Evolutionary conservation across 2,888 invertebrate genomes (phyloP).

Genomic region (Hirtodrosophila alboralis): DNA sequence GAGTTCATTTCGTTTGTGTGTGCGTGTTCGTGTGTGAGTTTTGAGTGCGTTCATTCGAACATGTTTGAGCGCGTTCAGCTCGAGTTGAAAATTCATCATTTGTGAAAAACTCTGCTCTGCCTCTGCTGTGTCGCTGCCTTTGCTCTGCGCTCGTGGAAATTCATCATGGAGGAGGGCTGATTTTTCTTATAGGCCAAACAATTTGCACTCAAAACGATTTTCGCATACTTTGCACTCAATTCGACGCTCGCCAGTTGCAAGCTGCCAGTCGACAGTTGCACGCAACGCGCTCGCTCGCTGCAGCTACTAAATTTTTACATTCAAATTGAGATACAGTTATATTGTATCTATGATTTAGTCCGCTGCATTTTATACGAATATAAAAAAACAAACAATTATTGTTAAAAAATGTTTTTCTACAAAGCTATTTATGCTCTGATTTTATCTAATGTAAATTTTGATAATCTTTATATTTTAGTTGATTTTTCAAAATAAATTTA

Average conservation of each 20-base stretch:
- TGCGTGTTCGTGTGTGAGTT: constrained; percentile 36
- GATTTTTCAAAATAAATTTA: too few relatives aligned
- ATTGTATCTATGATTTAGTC: constrained; percentile 5
- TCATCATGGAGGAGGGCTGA: constrained; percentile 81
- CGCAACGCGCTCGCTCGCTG: constrained; percentile 41
- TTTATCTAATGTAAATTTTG: too few relatives aligned
- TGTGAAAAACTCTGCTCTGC: constrained; percentile 61
- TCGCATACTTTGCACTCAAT: constrained; percentile 43
- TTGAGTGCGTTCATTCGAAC: constrained; percentile 56
- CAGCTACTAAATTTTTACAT: constrained; percentile 28
- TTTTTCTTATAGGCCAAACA: constrained; percentile 81
- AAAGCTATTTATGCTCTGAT: too few relatives aligned
- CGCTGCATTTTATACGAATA: constrained; percentile 16
- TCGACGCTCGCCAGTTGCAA: constrained; percentile 29
- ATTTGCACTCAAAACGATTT: constrained; percentile 59
- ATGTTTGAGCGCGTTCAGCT: constrained; percentile 55
- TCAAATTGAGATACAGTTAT: constrained; percentile 15
- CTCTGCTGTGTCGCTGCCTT: too few relatives aligned
- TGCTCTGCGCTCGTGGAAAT: constrained; percentile 63
- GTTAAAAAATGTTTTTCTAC: too few relatives aligned
- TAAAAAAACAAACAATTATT: too few relatives aligned
- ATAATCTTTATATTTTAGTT: too few relatives aligned
- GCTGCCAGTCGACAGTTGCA: constrained; percentile 36
- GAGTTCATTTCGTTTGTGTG: background rate
- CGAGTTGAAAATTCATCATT: constrained; percentile 57